A percentile compares a stretch with the other conserved stretches of the same genome.
Conservation (phyloP, 2,113 vertebrate species). For the Hippocampus zosterae region DNA sequence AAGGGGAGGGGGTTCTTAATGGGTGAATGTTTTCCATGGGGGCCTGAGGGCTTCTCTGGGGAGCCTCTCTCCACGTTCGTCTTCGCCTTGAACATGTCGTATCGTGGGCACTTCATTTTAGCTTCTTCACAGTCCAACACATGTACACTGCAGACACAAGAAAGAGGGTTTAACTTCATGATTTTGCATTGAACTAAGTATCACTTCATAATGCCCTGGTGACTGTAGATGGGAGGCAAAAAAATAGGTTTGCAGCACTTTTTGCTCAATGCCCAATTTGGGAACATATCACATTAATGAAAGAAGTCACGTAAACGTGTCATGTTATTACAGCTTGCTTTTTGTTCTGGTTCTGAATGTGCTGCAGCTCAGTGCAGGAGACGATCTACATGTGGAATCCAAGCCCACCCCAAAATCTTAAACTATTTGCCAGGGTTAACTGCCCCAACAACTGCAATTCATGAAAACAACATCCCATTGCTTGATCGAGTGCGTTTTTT, state of each 20-base stretch:
- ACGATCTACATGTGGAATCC: not conserved
- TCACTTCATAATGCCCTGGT: too few relatives aligned
- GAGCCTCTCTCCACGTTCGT: constrained; percentile 30
- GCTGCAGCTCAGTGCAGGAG: not conserved
- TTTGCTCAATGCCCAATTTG: too few relatives aligned
- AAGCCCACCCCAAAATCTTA: not conserved
- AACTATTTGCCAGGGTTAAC: not conserved
- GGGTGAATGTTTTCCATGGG: constrained; percentile 33
- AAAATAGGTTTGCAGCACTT: not conserved
- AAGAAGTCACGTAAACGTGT: not conserved
- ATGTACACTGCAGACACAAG: not conserved
- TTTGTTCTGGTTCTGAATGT: not conserved
- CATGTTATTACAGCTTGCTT: too few relatives aligned
- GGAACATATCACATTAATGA: too few relatives aligned
- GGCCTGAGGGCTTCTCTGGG: constrained; percentile 6
- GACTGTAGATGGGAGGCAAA: not conserved
- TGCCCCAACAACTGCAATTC: not conserved
- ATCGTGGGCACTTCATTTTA: constrained; percentile 52
- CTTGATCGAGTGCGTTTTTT: not conserved
- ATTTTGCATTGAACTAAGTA: not conserved
- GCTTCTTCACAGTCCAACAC: not conserved
- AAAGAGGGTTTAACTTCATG: not conserved
- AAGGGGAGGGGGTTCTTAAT: constrained; percentile 30
- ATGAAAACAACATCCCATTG: not conserved
- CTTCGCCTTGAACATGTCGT: constrained; percentile 12